Percentiles rank a stretch among this genome's conserved stretches.
Evolutionary conservation across 2,888 invertebrate species (phyloP).

Genomic region (Perdita meconis): DNA sequence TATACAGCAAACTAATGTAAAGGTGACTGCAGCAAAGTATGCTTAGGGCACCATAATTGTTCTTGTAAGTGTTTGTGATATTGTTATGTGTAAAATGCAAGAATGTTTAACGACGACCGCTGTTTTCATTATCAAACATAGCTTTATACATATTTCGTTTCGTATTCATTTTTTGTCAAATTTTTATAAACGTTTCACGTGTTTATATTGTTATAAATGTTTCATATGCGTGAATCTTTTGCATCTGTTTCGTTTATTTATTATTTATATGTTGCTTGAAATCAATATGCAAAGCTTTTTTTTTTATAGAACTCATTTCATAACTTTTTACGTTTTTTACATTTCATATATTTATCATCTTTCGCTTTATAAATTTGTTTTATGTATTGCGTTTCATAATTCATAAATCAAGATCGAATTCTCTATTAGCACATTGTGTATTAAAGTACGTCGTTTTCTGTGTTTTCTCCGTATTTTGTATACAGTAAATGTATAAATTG

Average conservation of each 20-base stretch:
- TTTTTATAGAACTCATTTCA: not conserved
- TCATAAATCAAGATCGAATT: slow-evolving; percentile 14
- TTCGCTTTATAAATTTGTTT: slow-evolving; percentile 27
- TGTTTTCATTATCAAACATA: slow-evolving; percentile 31
- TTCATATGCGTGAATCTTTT: slow-evolving; percentile 16
- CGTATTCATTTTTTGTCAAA: slow-evolving; percentile 3
- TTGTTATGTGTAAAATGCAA: slow-evolving; percentile 61
- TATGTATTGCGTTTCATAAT: not conserved
- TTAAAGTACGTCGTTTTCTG: not conserved
- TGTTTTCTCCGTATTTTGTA: not conserved
- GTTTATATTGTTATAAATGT: slow-evolving; percentile 1
- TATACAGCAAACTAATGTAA: slow-evolving; percentile 82
- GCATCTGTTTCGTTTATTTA: slow-evolving; percentile 33
- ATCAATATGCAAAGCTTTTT: slow-evolving; percentile 11
- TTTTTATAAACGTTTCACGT: too few species aligned
- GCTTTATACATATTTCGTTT: slow-evolving; percentile 27
- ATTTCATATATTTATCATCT: slow-evolving; percentile 1
- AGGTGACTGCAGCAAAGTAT: slow-evolving; percentile 78
- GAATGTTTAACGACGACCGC: slow-evolving; percentile 29
- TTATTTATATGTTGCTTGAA: not conserved
- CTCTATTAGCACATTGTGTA: not conserved
- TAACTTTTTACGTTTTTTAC: not conserved
- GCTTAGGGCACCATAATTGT: slow-evolving; percentile 79
- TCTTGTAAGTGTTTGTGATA: slow-evolving; percentile 80
- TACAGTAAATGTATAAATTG: not conserved